phyloP scores from a whole-genome alignment of 2,113 vertebrate genomes.

The Corydoras maculifer region DNA sequence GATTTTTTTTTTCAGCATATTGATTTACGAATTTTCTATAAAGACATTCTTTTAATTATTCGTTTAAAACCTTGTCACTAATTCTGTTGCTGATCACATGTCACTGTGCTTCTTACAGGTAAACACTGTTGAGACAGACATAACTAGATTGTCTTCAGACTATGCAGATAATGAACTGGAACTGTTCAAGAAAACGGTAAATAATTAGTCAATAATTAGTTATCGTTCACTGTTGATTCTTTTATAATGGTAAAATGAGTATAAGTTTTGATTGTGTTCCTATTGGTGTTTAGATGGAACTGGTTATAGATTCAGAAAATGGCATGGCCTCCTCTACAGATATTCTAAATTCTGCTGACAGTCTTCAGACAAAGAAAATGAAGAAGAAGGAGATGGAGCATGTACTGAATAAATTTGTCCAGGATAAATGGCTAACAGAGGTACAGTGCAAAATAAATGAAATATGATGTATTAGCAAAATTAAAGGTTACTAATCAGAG shows the following conservation, averaged over 20 bases:
- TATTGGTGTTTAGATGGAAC: constrained; percentile 73
- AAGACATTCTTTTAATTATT: no score
- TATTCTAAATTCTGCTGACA: constrained; percentile 82
- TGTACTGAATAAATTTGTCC: constrained; percentile 80
- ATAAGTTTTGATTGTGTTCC: neutral
- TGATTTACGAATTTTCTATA: no score
- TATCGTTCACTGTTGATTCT: neutral
- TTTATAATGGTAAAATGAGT: neutral
- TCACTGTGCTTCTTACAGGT: constrained; percentile 63
- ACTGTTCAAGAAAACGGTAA: constrained; percentile 87
- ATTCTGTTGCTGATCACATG: no score
- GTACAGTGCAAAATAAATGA: constrained; percentile 48
- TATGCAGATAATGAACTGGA: constrained; percentile 92
- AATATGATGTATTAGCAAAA: neutral
- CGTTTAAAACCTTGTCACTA: no score
- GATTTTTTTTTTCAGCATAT: no score
- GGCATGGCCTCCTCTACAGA: constrained; percentile 85
- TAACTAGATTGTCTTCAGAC: constrained; percentile 88
- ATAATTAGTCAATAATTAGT: constrained; percentile 41
- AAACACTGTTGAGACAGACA: constrained; percentile 79
- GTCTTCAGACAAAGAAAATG: constrained; percentile 81
- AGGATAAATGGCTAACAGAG: constrained; percentile 87
- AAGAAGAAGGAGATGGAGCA: constrained; percentile 87
- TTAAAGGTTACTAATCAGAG: no score
- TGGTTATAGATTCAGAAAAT: constrained; percentile 79